These are phyloP conservation scores for Urechis unicinctus DNA, from an alignment of 2,888 invertebrate species.

Conservation along the genomic window DNA sequence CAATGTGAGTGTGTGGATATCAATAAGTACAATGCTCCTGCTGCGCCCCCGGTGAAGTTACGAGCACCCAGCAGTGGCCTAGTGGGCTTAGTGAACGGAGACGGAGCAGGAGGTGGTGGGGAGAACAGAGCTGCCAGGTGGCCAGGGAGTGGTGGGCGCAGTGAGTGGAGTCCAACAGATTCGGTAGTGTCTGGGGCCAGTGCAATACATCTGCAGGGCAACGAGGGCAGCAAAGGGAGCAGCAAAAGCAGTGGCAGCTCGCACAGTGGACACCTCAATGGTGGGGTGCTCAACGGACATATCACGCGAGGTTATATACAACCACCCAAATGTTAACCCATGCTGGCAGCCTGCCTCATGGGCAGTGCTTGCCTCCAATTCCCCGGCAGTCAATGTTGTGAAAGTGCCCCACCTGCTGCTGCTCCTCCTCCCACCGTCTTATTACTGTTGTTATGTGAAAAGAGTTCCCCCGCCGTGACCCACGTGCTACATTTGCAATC, in stretches of 20 bases:
- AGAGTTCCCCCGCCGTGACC: no score
- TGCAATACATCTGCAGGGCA: conserved; percentile 18
- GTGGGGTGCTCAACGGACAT: no score
- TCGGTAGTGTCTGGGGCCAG: background rate
- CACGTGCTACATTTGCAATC: no score
- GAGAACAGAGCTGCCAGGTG: background rate
- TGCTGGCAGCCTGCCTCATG: no score
- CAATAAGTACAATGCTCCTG: background rate
- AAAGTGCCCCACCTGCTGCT: no score
- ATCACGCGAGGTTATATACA: no score
- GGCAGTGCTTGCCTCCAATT: no score
- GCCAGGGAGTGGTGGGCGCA: background rate
- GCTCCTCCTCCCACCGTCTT: no score
- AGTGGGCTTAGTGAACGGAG: background rate
- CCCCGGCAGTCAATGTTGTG: no score
- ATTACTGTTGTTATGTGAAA: no score
- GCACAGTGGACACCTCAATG: no score
- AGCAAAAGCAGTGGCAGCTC: conserved; percentile 38
- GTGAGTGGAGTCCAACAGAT: background rate
- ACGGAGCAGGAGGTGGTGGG: background rate
- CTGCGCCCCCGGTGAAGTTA: background rate
- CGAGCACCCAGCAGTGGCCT: background rate
- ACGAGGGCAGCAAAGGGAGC: conserved; percentile 40
- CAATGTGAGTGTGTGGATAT: conserved; percentile 6
- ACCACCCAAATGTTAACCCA: no score